These are phyloP conservation scores for Diarsia mendica DNA, from an alignment of 2,888 invertebrate species.

Conservation along the genomic window DNA sequence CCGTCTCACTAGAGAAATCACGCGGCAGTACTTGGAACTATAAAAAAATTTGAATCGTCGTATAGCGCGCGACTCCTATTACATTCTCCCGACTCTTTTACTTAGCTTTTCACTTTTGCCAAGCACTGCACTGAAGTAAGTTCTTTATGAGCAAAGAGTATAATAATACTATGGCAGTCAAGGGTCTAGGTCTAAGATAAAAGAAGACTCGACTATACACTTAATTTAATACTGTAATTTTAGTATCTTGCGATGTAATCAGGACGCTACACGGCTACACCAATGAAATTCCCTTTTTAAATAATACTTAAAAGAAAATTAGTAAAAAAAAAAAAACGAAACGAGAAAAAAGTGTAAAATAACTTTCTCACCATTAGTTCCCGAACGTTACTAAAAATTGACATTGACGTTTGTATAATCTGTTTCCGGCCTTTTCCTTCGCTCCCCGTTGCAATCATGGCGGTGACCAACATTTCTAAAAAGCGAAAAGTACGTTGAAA, in stretches of 20 bases:
- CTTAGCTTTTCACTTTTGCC: neutral
- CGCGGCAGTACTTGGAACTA: too few relatives aligned
- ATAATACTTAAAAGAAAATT: neutral
- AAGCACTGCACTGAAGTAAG: neutral
- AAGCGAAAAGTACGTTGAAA: slow-evolving; percentile 88
- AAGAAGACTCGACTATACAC: too few relatives aligned
- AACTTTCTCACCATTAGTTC: slow-evolving; percentile 31
- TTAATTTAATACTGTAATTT: too few relatives aligned
- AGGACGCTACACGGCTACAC: too few relatives aligned
- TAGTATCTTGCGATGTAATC: too few relatives aligned
- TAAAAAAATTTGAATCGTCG: too few relatives aligned
- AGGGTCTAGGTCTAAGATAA: too few relatives aligned
- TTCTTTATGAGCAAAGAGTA: neutral
- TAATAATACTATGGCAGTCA: too few relatives aligned
- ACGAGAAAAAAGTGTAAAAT: neutral
- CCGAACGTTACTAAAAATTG: slow-evolving; percentile 64
- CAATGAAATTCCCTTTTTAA: neutral
- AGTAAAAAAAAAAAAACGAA: neutral
- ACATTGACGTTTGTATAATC: slow-evolving; percentile 76
- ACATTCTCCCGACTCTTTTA: neutral
- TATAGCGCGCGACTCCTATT: too few relatives aligned
- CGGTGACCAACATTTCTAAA: slow-evolving; percentile 89
- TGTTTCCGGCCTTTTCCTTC: slow-evolving; percentile 80
- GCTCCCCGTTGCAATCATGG: slow-evolving; percentile 88
- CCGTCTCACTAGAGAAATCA: too few relatives aligned